phyloP scores from a whole-genome alignment of 2,113 vertebrate species.

The Saccopteryx leptura region DNA sequence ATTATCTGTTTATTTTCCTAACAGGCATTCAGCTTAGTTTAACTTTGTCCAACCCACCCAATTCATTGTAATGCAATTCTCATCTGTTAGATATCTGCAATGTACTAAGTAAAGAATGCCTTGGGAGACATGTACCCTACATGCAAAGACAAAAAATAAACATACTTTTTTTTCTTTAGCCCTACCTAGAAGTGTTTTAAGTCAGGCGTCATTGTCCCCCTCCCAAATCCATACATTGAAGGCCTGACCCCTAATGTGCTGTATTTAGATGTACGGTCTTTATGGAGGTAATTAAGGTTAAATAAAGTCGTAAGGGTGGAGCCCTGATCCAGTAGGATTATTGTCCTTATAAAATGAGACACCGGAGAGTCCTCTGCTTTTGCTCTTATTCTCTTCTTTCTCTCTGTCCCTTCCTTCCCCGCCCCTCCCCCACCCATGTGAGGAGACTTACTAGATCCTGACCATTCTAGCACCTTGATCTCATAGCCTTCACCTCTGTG shows the following conservation, averaged over 20 bases:
- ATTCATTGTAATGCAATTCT: fast-evolving
- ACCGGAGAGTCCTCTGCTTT: too few relatives aligned
- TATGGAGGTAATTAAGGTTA: neutral
- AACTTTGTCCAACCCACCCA: neutral
- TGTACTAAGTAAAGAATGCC: neutral
- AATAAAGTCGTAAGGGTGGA: neutral
- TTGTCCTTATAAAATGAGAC: neutral
- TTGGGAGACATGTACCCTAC: fast-evolving
- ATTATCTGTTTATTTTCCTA: neutral
- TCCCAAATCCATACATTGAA: neutral
- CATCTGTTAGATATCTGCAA: fast-evolving
- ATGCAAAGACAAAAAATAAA: neutral
- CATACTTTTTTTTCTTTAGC: neutral
- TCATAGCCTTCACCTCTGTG: neutral
- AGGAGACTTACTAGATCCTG: neutral
- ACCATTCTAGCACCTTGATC: neutral
- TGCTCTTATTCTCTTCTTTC: neutral
- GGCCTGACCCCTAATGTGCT: neutral
- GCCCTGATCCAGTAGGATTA: neutral
- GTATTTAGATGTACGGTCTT: neutral
- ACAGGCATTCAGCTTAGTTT: neutral
- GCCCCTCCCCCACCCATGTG: neutral
- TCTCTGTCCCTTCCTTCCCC: too few relatives aligned
- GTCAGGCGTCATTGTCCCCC: neutral
- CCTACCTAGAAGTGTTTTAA: neutral